Conservation (phyloP, 1,140 invertebrate genomes). For the Wasmannia auropunctata region DNA sequence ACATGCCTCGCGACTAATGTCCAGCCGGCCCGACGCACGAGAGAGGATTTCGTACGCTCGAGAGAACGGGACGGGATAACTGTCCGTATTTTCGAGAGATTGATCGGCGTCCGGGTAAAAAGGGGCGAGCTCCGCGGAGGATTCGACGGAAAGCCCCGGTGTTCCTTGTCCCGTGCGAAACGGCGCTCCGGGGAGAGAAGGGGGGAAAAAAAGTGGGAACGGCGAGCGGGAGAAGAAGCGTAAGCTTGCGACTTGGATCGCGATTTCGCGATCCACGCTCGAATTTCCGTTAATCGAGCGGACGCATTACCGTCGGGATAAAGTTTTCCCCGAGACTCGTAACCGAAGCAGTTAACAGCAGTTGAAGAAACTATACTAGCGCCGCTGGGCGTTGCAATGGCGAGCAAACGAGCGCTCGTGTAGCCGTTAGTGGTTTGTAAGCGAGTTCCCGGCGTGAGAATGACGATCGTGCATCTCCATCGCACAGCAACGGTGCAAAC, state of each 20-base stretch:
- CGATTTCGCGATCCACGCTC: conserved; percentile 7
- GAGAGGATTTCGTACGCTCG: conserved; percentile 63
- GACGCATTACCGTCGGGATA: conserved; percentile 32
- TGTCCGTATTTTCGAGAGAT: conserved; percentile 70
- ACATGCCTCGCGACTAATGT: conserved; percentile 75
- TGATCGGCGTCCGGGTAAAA: conserved; percentile 66
- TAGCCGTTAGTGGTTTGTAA: conserved; percentile 62
- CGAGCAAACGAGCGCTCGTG: conserved; percentile 50
- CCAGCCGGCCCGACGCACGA: conserved; percentile 40
- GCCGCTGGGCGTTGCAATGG: conserved; percentile 25
- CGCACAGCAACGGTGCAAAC: conserved; percentile 34
- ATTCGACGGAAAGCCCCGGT: conserved; percentile 33
- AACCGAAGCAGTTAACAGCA: conserved; percentile 3
- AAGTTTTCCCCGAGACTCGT: conserved; percentile 24
- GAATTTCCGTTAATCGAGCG: conserved; percentile 42
- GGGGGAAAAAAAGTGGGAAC: neutral
- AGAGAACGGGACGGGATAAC: conserved; percentile 60
- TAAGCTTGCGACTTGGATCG: conserved; percentile 32
- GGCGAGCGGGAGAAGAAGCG: conserved; percentile 16
- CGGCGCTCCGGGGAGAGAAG: neutral
- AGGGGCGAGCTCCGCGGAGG: conserved; percentile 28
- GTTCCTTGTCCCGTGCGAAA: conserved; percentile 29
- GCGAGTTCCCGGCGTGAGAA: conserved; percentile 23
- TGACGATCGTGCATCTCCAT: conserved; percentile 23
- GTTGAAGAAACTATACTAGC: conserved; percentile 52